Evolutionary conservation across 30 jellyfish, hydroid and myxozoan genomes (phyloP).

Genomic region (Aurelia sp.): DNA sequence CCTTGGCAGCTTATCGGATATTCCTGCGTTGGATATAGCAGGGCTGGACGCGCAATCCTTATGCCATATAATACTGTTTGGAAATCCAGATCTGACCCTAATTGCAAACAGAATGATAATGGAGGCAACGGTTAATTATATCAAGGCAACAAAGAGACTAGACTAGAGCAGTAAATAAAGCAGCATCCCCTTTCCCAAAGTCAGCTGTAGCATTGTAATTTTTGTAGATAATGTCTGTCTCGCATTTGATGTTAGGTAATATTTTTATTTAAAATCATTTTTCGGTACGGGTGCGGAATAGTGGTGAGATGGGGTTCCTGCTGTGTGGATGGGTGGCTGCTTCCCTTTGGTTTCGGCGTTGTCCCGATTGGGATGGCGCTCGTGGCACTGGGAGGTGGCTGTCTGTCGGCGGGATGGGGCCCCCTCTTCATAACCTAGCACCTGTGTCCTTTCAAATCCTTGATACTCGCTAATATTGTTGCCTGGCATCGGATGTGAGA

Average conservation of each 20-base stretch:
- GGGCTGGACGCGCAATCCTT: slow-evolving; percentile 62
- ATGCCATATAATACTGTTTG: slow-evolving; percentile 36
- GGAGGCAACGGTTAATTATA: slow-evolving; percentile 48
- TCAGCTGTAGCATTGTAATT: neutral
- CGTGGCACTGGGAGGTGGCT: neutral
- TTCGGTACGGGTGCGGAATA: no score
- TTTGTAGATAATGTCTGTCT: slow-evolving; percentile 26
- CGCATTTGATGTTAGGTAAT: slow-evolving; percentile 10
- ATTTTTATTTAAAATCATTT: neutral
- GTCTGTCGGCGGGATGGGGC: neutral
- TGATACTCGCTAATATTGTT: neutral
- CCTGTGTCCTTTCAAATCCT: neutral
- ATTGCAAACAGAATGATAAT: slow-evolving; percentile 62
- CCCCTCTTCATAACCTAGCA: neutral
- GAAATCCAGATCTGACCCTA: slow-evolving; percentile 67
- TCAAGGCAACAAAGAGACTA: slow-evolving; percentile 52
- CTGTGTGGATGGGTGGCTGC: neutral
- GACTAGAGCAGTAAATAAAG: slow-evolving; percentile 38
- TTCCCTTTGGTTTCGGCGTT: neutral
- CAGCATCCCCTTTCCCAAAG: slow-evolving; percentile 50
- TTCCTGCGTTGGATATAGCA: slow-evolving; percentile 55
- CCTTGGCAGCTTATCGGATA: slow-evolving; percentile 59
- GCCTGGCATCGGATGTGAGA: slow-evolving; percentile 22
- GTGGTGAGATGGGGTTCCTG: neutral
- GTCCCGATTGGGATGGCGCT: neutral